Percentiles rank a stretch among this genome's conserved stretches.
Evolutionary conservation across 2,797 vertebrate genomes (phyloP).

Genomic region (Takifugu ocellatus): DNA sequence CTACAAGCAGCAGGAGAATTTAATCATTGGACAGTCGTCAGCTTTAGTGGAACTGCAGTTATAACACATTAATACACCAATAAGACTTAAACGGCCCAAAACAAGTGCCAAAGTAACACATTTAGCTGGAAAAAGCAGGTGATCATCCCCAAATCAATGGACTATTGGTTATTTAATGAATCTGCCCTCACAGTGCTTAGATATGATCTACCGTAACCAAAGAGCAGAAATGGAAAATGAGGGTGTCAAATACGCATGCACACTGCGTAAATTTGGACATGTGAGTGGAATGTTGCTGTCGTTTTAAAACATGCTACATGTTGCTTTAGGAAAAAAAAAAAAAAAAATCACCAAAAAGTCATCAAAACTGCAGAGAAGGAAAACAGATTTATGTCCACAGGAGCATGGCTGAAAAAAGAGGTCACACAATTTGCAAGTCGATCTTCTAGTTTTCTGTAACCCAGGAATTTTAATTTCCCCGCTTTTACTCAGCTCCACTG

Average conservation of each 20-base stretch:
- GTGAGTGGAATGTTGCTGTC: slow-evolving; percentile 27
- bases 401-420: slow-evolving; percentile 7
- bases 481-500: slow-evolving; percentile 55
- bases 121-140: slow-evolving; percentile 46
- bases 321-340: slow-evolving; percentile 57
- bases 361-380: slow-evolving; percentile 31
- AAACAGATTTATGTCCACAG: slow-evolving; percentile 10
- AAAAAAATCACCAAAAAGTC: slow-evolving; percentile 27
- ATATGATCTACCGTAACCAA: slow-evolving; percentile 54
- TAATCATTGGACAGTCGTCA: slow-evolving; percentile 71
- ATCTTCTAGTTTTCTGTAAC: slow-evolving; percentile 43
- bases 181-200: slow-evolving; percentile 78
- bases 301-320: slow-evolving; percentile 69
- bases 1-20: slow-evolving; percentile 74
- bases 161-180: slow-evolving; percentile 58
- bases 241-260: slow-evolving; percentile 52
- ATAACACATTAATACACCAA: slow-evolving; percentile 64
- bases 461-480: slow-evolving; percentile 47
- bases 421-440: slow-evolving; percentile 21
- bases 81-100: slow-evolving; percentile 50
- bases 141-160: slow-evolving; percentile 50
- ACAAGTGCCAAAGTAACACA: slow-evolving; percentile 34
- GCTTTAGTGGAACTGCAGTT: slow-evolving; percentile 56
- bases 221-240: too few species aligned
- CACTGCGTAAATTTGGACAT: slow-evolving; percentile 10